Conservation (phyloP, 2,113 vertebrate species). For the Pelobates fuscus region DNA sequence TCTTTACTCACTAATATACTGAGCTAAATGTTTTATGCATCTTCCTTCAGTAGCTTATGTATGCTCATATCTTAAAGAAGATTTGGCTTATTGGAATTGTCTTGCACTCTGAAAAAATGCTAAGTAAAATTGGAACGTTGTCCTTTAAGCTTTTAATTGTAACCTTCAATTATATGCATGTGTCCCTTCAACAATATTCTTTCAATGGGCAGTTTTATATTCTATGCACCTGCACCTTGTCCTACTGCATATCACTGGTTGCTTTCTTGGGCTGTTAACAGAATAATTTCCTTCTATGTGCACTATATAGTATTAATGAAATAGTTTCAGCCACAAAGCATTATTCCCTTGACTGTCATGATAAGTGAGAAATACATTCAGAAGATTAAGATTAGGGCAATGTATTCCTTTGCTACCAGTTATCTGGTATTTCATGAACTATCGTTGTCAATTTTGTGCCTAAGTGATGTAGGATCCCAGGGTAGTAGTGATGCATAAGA, state of each 20-base stretch:
- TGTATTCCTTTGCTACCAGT: slow-evolving; percentile 52
- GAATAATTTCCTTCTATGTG: neutral
- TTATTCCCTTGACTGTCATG: neutral
- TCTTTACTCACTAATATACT: neutral
- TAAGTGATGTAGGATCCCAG: slow-evolving; percentile 50
- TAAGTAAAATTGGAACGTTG: slow-evolving; percentile 54
- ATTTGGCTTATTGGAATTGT: slow-evolving; percentile 52
- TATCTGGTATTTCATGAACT: slow-evolving; percentile 50
- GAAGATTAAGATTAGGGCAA: neutral
- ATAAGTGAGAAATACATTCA: too few species aligned
- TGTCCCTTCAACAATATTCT: slow-evolving; percentile 57
- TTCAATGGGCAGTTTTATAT: slow-evolving; percentile 60
- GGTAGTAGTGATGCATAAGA: slow-evolving; percentile 31
- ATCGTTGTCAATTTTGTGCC: slow-evolving; percentile 39
- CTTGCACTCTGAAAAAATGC: slow-evolving; percentile 48
- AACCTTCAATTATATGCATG: slow-evolving; percentile 58
- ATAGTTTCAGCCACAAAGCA: neutral
- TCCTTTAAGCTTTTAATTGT: slow-evolving; percentile 52
- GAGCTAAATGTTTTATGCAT: neutral
- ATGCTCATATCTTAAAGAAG: slow-evolving; percentile 56
- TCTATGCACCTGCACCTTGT: slow-evolving; percentile 48
- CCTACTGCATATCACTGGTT: slow-evolving; percentile 24
- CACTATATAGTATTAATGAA: slow-evolving; percentile 1
- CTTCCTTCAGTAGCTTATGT: slow-evolving; percentile 55
- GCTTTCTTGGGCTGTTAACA: neutral